Evolutionary conservation across 2,797 vertebrate species (phyloP).

Genomic region (Xiphophorus birchmanni): DNA sequence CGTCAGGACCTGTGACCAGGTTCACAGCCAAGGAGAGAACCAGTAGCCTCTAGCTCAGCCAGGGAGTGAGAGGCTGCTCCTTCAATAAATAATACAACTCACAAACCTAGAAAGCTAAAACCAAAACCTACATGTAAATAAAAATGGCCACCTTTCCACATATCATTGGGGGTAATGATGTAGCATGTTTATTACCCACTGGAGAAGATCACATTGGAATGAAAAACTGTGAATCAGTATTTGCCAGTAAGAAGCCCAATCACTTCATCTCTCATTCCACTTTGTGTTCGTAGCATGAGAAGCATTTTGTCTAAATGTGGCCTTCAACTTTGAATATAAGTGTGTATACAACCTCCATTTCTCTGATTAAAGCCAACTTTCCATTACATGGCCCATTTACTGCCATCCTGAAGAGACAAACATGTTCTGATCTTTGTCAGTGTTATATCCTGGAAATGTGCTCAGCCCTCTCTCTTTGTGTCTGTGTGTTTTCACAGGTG

Average conservation of each 20-base stretch:
- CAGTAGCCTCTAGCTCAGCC: no score
- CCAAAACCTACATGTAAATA: no score
- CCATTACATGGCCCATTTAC: background rate
- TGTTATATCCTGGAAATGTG: constrained; percentile 23
- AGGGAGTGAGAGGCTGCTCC: no score
- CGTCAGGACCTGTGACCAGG: no score
- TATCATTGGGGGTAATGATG: no score
- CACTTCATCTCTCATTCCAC: background rate
- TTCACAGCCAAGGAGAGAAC: no score
- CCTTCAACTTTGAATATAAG: background rate
- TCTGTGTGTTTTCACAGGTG: constrained; percentile 82
- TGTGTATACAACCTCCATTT: background rate
- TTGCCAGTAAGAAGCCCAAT: background rate
- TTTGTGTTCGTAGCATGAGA: background rate
- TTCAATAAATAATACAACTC: no score
- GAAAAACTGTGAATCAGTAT: background rate
- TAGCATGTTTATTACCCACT: no score
- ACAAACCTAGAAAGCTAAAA: no score
- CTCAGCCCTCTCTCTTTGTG: background rate
- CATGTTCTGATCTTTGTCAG: constrained; percentile 10
- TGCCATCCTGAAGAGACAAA: background rate
- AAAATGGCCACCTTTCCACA: no score
- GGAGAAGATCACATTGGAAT: background rate
- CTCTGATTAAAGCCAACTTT: background rate
- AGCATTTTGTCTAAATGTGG: background rate